Evolutionary conservation across 2,797 vertebrate species (phyloP), one percentile per base, ranked within the genome.

Genomic region (Aeoliscus strigatus): DNA sequence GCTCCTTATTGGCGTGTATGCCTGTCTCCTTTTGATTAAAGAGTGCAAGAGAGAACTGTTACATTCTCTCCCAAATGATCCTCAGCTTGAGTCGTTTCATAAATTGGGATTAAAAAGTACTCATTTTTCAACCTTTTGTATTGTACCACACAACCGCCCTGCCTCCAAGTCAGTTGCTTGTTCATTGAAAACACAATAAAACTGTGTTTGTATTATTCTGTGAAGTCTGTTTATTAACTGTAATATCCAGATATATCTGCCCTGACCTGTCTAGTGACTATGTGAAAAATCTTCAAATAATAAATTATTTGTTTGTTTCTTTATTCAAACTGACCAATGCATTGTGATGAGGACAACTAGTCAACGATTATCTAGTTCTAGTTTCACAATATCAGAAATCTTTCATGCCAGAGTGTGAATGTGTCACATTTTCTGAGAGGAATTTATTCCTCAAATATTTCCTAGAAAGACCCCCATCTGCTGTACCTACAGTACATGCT

Each of bases 291-390:
- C 6, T 35, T 9, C 2, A 18, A 35, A 27, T 12, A 41, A 11
- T 26, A n/a, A n/a, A 15, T 2, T 18, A 4, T 3, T 38, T 27
- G 41, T 32, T 11, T 6, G 10, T 41, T 33, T 27, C 34, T 10
- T 23, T 27, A 8, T 21, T 35, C 9, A 44, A 21, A 34, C 33
- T 18, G 38, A 29, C 33, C 14, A 6, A 9, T 17, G 32, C 27
- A 44, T 29, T 6, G 50, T 27, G 17, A 41, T 18, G 2, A 18
- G 39, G 33, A 34, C 24, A 49, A 24, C 26, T 16, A 27, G 26
- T 28, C 36, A 6, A 42, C 14, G 34, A 25, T 31, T 9, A 49
- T 41, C 14, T 25, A 41, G n/a, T 61, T 23, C 11, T n/a, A 4
- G 39, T 38, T 25, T 52, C 7, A 23, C 2, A 31, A 10, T 11